Conservation (phyloP, 2,888 invertebrate genomes). For the Tortrix viridana region DNA sequence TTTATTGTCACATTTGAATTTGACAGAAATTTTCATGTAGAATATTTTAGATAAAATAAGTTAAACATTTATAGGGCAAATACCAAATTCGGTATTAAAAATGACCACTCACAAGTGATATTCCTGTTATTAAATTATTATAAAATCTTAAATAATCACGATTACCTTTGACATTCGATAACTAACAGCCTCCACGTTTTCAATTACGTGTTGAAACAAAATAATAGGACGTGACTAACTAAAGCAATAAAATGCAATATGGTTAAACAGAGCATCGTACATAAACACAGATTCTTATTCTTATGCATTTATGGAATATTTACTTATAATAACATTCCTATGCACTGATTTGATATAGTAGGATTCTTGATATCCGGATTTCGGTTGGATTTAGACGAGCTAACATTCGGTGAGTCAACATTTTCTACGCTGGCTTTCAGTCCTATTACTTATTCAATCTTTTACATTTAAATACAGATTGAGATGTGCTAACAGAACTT, state of each 20-base stretch:
- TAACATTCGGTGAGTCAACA: not conserved
- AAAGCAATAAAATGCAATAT: slow-evolving; percentile 12
- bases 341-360: not conserved
- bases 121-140: slow-evolving; percentile 8
- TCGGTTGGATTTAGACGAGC: not conserved
- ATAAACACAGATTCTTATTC: not conserved
- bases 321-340: not conserved
- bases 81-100: no score
- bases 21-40: no score
- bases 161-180: slow-evolving; percentile 9
- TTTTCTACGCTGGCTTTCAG: not conserved
- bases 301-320: not conserved
- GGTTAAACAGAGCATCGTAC: slow-evolving; percentile 13
- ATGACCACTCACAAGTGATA: no score
- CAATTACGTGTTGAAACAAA: slow-evolving; percentile 27
- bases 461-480: not conserved
- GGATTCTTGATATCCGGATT: not conserved
- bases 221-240: slow-evolving; percentile 27
- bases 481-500: not conserved
- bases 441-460: not conserved
- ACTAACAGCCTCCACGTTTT: not conserved
- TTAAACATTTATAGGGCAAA: no score
- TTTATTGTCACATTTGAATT: no score
- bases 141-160: slow-evolving; percentile 19
- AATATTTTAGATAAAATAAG: no score